Evolutionary conservation across 2,113 vertebrate species (phyloP).

Genomic region (Isichthys henryi): DNA sequence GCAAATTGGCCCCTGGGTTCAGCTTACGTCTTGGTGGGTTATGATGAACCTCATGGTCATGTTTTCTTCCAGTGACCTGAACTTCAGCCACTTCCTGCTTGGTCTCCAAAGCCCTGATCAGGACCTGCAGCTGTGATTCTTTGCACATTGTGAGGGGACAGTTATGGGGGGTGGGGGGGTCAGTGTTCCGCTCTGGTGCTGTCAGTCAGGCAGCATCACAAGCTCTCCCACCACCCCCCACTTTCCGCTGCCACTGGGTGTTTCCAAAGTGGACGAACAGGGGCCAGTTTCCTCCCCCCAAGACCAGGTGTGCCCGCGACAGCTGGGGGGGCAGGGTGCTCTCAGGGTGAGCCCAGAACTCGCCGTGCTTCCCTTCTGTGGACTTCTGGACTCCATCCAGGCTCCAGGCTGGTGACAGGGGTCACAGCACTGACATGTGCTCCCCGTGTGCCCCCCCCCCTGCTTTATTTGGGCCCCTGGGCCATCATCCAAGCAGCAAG

Average conservation of each 20-base stretch:
- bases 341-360: neutral
- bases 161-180: neutral
- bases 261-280: constrained; percentile 32
- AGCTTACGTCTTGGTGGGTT: neutral
- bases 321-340: neutral
- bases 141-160: neutral
- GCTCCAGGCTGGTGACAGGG: neutral
- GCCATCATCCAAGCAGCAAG: constrained; percentile 3
- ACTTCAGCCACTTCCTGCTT: neutral
- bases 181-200: no score
- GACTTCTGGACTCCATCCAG: neutral
- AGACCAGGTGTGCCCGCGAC: constrained; percentile 14
- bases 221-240: constrained; percentile 8
- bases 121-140: neutral
- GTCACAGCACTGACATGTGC: neutral
- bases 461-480: neutral
- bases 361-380: neutral
- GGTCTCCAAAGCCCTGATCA: neutral
- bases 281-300: constrained; percentile 13
- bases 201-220: neutral
- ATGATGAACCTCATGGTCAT: neutral
- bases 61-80: neutral
- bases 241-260: constrained; percentile 16
- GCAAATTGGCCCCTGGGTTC: neutral
- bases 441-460: neutral